These are phyloP conservation scores for Chrysolina oricalcia DNA, from an alignment of 2,888 invertebrate genomes.

Conservation along the genomic window DNA sequence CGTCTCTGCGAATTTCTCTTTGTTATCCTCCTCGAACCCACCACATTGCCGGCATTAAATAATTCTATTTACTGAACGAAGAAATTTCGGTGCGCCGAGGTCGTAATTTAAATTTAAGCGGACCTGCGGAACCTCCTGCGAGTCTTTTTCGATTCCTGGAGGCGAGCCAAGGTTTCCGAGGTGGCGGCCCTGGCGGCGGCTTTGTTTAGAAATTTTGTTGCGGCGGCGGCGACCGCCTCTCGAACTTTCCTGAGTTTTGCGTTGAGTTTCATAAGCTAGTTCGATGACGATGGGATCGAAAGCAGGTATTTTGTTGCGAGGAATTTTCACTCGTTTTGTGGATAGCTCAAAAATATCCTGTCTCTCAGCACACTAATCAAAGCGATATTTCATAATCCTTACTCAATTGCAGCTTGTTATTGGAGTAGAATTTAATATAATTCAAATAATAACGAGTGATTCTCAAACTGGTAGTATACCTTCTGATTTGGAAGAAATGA, in stretches of 20 bases:
- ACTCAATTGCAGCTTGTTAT: no score
- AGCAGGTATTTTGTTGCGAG: no score
- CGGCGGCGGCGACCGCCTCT: neutral
- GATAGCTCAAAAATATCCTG: no score
- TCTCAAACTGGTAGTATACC: no score
- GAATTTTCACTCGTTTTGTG: no score
- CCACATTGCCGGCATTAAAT: slow-evolving; percentile 30
- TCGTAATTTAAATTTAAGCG: slow-evolving; percentile 45
- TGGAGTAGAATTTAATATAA: no score
- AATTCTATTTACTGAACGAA: slow-evolving; percentile 40
- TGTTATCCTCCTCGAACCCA: slow-evolving; percentile 16
- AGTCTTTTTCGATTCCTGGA: slow-evolving; percentile 39
- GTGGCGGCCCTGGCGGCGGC: slow-evolving; percentile 34
- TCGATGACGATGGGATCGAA: no score
- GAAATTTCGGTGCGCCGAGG: slow-evolving; percentile 38
- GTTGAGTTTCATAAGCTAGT: no score
- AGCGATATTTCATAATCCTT: no score
- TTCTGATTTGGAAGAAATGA: no score
- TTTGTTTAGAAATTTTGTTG: slow-evolving; percentile 24
- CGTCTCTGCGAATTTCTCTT: slow-evolving; percentile 28
- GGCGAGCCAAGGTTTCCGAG: slow-evolving; percentile 37
- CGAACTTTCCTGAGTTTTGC: neutral
- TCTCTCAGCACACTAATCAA: no score
- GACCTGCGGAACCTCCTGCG: slow-evolving; percentile 35
- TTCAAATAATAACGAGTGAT: no score